Evolutionary conservation across 2,797 vertebrate genomes (phyloP), one percentile per base, ranked within the genome.

Genomic region (Cichlasoma orientale): DNA sequence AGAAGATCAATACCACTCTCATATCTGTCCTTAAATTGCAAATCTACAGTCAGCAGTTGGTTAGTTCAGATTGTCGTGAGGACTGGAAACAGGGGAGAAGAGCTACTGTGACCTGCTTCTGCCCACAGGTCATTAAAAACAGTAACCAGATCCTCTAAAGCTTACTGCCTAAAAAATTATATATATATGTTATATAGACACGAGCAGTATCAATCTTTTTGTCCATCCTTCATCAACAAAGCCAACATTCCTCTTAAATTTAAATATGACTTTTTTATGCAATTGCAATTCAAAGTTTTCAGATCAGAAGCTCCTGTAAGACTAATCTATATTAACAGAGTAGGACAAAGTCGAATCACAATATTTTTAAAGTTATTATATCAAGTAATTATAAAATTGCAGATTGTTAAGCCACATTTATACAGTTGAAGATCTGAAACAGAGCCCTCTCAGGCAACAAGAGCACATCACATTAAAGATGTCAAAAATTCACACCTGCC

Each of bases 401-500:
- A 0, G 53, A 36, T 36, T 11, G 10, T 59, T 61, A 61, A 61
- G 36, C 13, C 38, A 61, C 33, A 44, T 66, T 66, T 66, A 47
- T 47, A 47, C 38, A 27, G 47, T 0, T 50, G 5, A 50, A 29
- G 11, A n/a, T 29, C 12, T 50, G 29, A 68, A 68, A 50, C 44
- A 50, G 29, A 29, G 10, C 23, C 59, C 38, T 19, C 14, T 66
- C 27, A 23, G 47, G 14, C 23, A 66, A 66, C 61, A 27, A 29
- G 63, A 50, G 23, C 25, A 68, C 19, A 47, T 77, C 18, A 72
- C 63, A 75, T 31, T 25, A 19, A 36, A 63, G 44, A 59, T 31
- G 1, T 55, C 1, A 56, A 66, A 70, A 41, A 47, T 33, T 33
- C 90, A 4, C 74, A 95, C 94, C 94, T 98, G 94, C 98, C 97